A percentile compares a stretch with the other conserved stretches of the same genome.
Evolutionary conservation across 2,888 invertebrate genomes (phyloP).

Genomic region (Vanessa cardui): DNA sequence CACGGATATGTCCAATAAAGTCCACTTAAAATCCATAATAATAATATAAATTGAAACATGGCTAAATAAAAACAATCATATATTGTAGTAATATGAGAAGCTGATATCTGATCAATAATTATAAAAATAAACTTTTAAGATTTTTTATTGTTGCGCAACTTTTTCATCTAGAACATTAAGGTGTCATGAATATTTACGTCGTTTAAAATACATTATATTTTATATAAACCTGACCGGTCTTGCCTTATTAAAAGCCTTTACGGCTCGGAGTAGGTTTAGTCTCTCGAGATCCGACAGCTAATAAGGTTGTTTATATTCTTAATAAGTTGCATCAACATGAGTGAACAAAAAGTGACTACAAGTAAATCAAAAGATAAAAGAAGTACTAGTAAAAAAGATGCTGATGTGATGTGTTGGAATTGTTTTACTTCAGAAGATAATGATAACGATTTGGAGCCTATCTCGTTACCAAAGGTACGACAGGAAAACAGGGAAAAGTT

Average conservation of each 20-base stretch:
- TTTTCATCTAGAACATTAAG: constrained; percentile 45
- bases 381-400: constrained; percentile 46
- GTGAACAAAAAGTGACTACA: constrained; percentile 38
- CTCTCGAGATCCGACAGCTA: constrained; percentile 36
- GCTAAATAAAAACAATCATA: background rate
- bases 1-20: background rate
- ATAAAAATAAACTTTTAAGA: constrained; percentile 10
- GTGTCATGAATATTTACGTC: constrained; percentile 60
- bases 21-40: background rate
- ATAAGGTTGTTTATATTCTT: constrained; percentile 39
- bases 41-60: no score
- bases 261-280: constrained; percentile 57
- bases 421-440: constrained; percentile 58
- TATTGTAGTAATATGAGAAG: background rate
- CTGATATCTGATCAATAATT: no score
- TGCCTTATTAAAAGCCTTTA: constrained; percentile 60
- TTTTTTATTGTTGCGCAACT: constrained; percentile 55
- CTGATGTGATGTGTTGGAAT: constrained; percentile 69
- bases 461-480: constrained; percentile 60
- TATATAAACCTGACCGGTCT: constrained; percentile 41
- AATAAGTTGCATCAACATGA: constrained; percentile 31
- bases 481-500: constrained; percentile 61
- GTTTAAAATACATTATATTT: constrained; percentile 64
- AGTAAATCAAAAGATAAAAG: constrained; percentile 40
- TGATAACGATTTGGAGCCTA: constrained; percentile 51